Evolutionary conservation across 2,888 invertebrate genomes (phyloP).

Genomic region (Lacanobia oleracea): DNA sequence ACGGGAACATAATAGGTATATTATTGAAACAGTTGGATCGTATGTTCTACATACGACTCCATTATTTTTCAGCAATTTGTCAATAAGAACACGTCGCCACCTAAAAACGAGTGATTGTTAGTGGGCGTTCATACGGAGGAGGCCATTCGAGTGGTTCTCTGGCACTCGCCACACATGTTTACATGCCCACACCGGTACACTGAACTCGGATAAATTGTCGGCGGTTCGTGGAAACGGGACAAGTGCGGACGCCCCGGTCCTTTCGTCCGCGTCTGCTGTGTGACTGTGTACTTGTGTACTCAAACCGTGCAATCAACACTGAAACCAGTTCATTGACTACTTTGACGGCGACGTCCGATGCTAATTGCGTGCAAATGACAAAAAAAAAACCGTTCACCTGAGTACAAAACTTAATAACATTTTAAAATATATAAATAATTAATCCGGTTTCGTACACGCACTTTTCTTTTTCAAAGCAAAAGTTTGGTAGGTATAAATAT

Average conservation of each 20-base stretch:
- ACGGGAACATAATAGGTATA: conserved; percentile 25
- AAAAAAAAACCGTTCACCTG: conserved; percentile 35
- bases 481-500: conserved; percentile 67
- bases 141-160: conserved; percentile 58
- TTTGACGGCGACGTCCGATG: conserved; percentile 60
- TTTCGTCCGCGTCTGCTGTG: conserved; percentile 65
- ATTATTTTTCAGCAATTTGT: conserved; percentile 44
- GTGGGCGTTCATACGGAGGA: conserved; percentile 60
- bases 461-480: conserved; percentile 56
- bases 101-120: conserved; percentile 39
- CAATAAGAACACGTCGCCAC: conserved; percentile 30
- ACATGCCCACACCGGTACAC: conserved; percentile 78
- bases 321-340: conserved; percentile 73
- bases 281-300: conserved; percentile 69
- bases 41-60: conserved; percentile 31
- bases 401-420: conserved; percentile 36
- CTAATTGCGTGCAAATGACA: conserved; percentile 60
- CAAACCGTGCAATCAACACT: conserved; percentile 64
- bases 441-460: conserved; percentile 54
- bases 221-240: conserved; percentile 83
- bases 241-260: conserved; percentile 74
- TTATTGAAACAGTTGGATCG: conserved; percentile 52
- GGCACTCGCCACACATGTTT: conserved; percentile 74
- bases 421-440: conserved; percentile 54
- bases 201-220: conserved; percentile 85